Percentiles rank a stretch among this genome's conserved stretches.
These are phyloP conservation scores for Phymastichus coffea DNA, from an alignment of 1,140 invertebrate species.

Conservation along the genomic window DNA sequence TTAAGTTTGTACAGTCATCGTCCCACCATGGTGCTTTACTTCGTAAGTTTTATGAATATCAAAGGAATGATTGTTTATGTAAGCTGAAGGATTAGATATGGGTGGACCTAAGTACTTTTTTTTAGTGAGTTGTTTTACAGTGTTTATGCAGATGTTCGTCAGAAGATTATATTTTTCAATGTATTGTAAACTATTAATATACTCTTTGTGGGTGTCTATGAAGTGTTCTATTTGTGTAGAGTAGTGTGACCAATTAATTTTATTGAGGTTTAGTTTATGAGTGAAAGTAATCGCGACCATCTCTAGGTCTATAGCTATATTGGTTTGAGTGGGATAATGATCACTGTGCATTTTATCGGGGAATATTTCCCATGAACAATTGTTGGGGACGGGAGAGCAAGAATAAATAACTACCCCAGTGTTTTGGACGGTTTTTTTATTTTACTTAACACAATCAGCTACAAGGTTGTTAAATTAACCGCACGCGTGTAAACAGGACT, in stretches of 20 bases:
- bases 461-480: no score
- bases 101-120: background rate
- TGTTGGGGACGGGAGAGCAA: no score
- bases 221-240: background rate
- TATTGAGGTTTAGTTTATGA: background rate
- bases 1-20: background rate
- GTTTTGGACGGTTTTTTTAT: no score
- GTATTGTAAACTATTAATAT: no score
- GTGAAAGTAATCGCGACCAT: background rate
- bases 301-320: background rate
- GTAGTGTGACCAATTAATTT: background rate
- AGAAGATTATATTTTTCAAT: no score
- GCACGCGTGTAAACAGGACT: no score
- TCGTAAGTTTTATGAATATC: background rate
- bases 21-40: background rate
- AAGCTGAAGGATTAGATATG: no score
- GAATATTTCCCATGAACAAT: background rate
- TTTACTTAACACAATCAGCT: no score
- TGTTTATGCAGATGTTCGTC: no score
- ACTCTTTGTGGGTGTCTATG: background rate
- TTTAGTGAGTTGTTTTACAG: no score
- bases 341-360: background rate
- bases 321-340: background rate
- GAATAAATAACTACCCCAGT: no score
- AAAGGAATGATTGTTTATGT: background rate